A percentile compares a stretch with the other conserved stretches of the same genome.
Evolutionary conservation across 2,888 invertebrate genomes (phyloP).

Genomic region (Sinodicranocentrus sp.): DNA sequence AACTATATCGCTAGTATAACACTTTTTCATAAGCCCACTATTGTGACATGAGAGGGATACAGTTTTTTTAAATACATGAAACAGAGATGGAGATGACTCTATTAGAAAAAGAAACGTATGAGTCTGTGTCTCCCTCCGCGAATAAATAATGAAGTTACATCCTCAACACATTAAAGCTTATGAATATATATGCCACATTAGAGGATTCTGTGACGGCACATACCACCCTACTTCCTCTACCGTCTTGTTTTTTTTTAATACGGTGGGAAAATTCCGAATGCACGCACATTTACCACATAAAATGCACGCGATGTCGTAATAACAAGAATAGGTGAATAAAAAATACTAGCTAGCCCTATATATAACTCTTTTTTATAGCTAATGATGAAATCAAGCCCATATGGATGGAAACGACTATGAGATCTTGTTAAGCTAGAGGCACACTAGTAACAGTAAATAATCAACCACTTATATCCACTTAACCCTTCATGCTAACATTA

Average conservation of each 20-base stretch:
- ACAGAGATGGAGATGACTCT: neutral
- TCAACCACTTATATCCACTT: slow-evolving; percentile 69
- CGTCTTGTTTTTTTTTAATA: neutral
- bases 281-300: slow-evolving; percentile 8
- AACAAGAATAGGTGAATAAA: no score
- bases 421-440: slow-evolving; percentile 64
- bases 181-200: neutral
- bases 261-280: slow-evolving; percentile 9
- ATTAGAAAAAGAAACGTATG: neutral
- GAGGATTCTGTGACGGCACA: no score
- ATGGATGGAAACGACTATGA: neutral
- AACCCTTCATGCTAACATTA: slow-evolving; percentile 69
- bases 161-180: neutral
- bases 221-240: no score
- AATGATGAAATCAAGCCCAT: slow-evolving; percentile 10
- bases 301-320: slow-evolving; percentile 3
- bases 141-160: neutral
- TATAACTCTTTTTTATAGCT: slow-evolving; percentile 13
- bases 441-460: slow-evolving; percentile 68
- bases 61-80: neutral
- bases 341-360: no score
- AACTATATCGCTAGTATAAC: neutral
- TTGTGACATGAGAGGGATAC: neutral
- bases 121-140: no score
- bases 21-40: neutral